A percentile compares a stretch with the other conserved stretches of the same genome.
Evolutionary conservation across 2,888 invertebrate genomes (phyloP).

Genomic region (Slavum lentiscoides): DNA sequence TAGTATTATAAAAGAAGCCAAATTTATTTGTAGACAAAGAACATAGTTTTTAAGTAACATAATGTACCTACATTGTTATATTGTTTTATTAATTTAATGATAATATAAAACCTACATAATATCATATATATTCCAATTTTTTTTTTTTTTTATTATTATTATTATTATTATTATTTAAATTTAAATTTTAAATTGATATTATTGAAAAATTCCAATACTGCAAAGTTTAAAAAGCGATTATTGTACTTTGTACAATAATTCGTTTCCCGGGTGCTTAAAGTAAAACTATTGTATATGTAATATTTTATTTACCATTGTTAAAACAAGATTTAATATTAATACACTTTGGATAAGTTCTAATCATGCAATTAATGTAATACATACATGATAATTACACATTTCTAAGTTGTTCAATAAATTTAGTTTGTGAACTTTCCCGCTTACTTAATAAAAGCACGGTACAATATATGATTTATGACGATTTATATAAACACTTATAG

Average conservation of each 20-base stretch:
- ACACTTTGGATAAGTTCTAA: neutral
- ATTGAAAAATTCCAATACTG: too few relatives aligned
- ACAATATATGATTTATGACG: neutral
- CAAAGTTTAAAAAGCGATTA: too few relatives aligned
- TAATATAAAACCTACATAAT: neutral
- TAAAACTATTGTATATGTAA: neutral
- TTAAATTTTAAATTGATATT: too few relatives aligned
- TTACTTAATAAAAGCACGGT: neutral
- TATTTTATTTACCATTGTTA: neutral
- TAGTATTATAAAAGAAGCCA: neutral
- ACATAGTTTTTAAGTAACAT: neutral
- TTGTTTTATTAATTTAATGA: constrained; percentile 9
- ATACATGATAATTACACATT: neutral
- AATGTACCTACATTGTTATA: neutral
- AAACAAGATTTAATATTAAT: too few relatives aligned
- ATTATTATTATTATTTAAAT: too few relatives aligned
- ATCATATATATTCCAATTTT: neutral
- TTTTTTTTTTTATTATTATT: neutral
- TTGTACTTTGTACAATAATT: too few relatives aligned
- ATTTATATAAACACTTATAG: neutral
- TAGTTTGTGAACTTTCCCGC: neutral
- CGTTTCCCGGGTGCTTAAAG: neutral
- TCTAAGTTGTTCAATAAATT: neutral
- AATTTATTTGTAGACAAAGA: neutral
- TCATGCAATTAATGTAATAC: neutral